phyloP scores from a whole-genome alignment of 64 coral and sea anemone genomes.

The Montipora capricornis region DNA sequence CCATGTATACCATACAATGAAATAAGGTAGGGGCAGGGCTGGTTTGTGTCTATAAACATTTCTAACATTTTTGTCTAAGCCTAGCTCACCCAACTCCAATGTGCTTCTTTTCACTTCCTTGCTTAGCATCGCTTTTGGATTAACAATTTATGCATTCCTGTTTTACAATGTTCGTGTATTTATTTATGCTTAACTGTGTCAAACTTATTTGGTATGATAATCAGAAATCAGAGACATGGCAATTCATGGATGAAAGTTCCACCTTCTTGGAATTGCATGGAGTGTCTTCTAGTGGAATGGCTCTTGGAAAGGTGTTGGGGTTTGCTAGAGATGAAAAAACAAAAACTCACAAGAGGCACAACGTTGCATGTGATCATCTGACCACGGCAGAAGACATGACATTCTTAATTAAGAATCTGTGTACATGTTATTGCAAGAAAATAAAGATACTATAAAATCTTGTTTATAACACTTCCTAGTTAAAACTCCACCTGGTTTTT shows the following conservation, averaged over 20 bases:
- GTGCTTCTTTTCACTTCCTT: too few species aligned
- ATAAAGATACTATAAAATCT: too few species aligned
- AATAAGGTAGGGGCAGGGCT: too few species aligned
- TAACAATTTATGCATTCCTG: too few species aligned
- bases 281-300: conserved; percentile 32
- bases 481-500: too few species aligned
- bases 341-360: conserved; percentile 27
- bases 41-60: too few species aligned
- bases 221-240: conserved; percentile 64
- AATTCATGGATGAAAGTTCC: conserved; percentile 44
- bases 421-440: too few species aligned
- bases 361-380: conserved; percentile 1
- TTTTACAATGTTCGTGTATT: not conserved
- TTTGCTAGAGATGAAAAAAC: conserved; percentile 40
- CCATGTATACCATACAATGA: too few species aligned
- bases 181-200: not conserved
- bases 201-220: not conserved
- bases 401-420: not conserved
- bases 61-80: too few species aligned
- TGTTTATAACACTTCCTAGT: too few species aligned
- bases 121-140: too few species aligned
- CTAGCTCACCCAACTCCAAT: too few species aligned
- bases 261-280: conserved; percentile 44
- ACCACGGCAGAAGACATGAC: conserved; percentile 20
- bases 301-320: conserved; percentile 20